Evolutionary conservation across 1,140 invertebrate genomes (phyloP).

Genomic region (Cydia splendana): DNA sequence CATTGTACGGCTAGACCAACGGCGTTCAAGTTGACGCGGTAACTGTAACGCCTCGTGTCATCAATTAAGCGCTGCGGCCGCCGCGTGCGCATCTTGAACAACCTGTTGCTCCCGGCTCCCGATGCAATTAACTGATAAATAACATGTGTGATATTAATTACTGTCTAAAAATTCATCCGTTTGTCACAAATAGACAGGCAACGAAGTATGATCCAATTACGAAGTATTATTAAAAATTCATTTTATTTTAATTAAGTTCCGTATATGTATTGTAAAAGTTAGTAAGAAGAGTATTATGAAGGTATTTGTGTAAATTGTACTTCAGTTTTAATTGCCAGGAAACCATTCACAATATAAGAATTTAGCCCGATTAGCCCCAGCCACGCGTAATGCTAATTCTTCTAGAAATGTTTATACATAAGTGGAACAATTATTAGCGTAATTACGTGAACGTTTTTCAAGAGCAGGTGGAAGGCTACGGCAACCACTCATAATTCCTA

Average conservation of each 20-base stretch:
- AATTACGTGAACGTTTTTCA: conserved; percentile 71
- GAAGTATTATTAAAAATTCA: background rate
- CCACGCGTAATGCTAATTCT: conserved; percentile 7
- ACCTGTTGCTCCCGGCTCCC: conserved; percentile 49
- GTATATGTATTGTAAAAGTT: background rate
- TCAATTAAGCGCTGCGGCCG: conserved; percentile 54
- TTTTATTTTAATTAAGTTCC: background rate
- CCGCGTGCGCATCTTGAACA: conserved; percentile 52
- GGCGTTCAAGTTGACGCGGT: conserved; percentile 47
- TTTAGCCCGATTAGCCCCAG: background rate
- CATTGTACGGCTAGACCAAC: conserved; percentile 9
- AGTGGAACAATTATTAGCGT: conserved; percentile 70
- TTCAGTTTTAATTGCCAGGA: conserved; percentile 1
- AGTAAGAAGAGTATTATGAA: background rate
- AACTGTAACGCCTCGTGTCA: conserved; percentile 61
- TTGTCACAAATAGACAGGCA: conserved; percentile 34
- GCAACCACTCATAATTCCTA: conserved; percentile 72
- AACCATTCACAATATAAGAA: conserved; percentile 15
- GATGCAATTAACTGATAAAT: conserved; percentile 51
- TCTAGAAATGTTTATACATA: conserved; percentile 34
- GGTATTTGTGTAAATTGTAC: conserved; percentile 7
- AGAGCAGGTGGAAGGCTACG: conserved; percentile 71
- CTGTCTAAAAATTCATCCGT: conserved; percentile 34
- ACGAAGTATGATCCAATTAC: conserved; percentile 6
- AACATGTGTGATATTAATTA: conserved; percentile 43